These are phyloP conservation scores for Drosophila gunungcola DNA, from an alignment of 1,140 invertebrate genomes.

Conservation along the genomic window DNA sequence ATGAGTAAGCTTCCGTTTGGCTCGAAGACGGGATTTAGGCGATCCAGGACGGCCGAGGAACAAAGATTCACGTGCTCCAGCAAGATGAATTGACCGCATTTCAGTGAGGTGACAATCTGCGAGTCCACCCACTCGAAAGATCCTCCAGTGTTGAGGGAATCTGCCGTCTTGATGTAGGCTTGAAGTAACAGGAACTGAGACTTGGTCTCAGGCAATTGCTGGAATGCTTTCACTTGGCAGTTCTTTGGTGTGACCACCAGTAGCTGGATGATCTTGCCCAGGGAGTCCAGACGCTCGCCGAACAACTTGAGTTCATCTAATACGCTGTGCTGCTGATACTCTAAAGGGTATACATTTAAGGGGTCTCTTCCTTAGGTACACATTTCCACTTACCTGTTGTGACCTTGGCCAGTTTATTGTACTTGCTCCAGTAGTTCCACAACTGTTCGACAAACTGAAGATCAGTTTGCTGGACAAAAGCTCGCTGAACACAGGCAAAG, in stretches of 20 bases:
- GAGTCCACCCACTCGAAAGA: constrained; percentile 99
- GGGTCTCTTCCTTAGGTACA: background rate
- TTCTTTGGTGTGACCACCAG: constrained; percentile 41
- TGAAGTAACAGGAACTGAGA: constrained; percentile 45
- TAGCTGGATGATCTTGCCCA: constrained; percentile 47
- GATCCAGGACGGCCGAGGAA: constrained; percentile 97
- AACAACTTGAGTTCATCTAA: constrained; percentile 66
- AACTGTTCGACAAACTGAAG: constrained; percentile 40
- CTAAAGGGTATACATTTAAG: constrained; percentile 11
- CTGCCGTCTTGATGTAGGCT: constrained; percentile 79
- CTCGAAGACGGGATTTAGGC: constrained; percentile 97
- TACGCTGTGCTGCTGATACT: constrained; percentile 51
- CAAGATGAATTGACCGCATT: constrained; percentile 76
- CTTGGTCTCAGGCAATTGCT: constrained; percentile 34
- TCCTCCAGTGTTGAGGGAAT: constrained; percentile 90
- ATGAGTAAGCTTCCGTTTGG: constrained; percentile 95
- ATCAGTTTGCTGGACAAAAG: constrained; percentile 54
- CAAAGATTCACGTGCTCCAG: constrained; percentile 99
- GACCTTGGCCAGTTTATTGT: constrained; percentile 50
- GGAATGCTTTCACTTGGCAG: constrained; percentile 34
- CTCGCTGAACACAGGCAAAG: constrained; percentile 75
- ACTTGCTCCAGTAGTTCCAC: constrained; percentile 72
- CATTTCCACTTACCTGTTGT: constrained; percentile 50
- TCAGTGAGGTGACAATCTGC: constrained; percentile 90
- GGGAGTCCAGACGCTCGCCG: constrained; percentile 45